Base-by-base conservation (phyloP, 2,888 invertebrate species). In the Lobophora halterata region DNA sequence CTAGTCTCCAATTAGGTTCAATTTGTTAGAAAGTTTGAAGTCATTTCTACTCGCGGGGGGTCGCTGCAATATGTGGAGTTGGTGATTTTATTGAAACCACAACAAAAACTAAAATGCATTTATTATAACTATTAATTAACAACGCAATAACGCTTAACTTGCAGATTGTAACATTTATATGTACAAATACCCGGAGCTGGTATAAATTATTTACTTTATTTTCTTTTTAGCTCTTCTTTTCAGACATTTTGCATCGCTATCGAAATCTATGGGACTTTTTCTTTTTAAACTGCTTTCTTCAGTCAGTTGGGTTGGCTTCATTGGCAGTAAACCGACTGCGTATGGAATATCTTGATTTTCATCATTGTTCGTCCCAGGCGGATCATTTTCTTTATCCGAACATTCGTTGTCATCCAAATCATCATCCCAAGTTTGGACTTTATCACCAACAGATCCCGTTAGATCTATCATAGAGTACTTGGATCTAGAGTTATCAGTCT, bases 221-320 rank as follows among this genome's bases (percentile, higher is more conserved):
- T 81, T 85, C 63, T 81, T 87, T 66, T 86, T 87, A 5, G 71
- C 68, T 54, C 82, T 85, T 53, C 86, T 78, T 62, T 81, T 86
- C 56, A 83, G 73, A 65, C 79, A 85, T 59, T 80, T 80, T 1
- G 79, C 70, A 43, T 86, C 85, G 52, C 74, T 66, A 35, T 77
- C 65, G 5, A 56, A 41, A 37, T 76, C 72, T 20, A 59, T 51
- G 1, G 68, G 54, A 23, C 56, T 65, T 62, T 71, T 77, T 29
- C 80, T 69, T 57, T 85, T 85, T 32, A 71, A 46, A 56, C 57
- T 62, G 2, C 48, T 55, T 6, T 77, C 71, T 38, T 79, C 79
- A 3, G 52, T 46, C 1, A 61, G 35, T 26, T 71, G 71, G 0
- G 65, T 52, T 34, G 78, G 74, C 51, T 82, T 86, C 8, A 81